Evolutionary conservation across 2,888 invertebrate species (phyloP), one percentile per base, ranked within the genome.

Genomic region (Slavum lentiscoides): DNA sequence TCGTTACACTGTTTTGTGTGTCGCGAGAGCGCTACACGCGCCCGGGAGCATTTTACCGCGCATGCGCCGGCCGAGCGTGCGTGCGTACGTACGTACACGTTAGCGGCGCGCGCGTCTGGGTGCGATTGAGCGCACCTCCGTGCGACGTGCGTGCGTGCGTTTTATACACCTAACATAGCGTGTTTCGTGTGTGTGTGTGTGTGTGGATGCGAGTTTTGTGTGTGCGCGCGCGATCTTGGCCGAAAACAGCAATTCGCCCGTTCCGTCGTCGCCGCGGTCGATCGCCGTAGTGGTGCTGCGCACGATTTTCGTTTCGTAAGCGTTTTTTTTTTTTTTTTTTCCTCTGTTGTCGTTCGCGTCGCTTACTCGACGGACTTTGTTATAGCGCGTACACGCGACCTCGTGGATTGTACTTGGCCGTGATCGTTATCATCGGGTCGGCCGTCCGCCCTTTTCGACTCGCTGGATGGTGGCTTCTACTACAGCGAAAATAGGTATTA

Each of bases 381-480:
- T 15, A 39, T 4, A 4, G 30, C 62, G n/a, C 21, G 37, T 17
- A 37, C 23, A 55, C 66, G 55, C 37, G 43, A 9, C 7, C 43
- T 9, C 8, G 23, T 8, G 30, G 1, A 30, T 30, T 49, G 21
- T 21, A 21, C 8, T 21, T 1, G 21, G 73, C 49, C 43, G 43
- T 43, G 8, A 9, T 37, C 21, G 49, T 73, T 74, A 53, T 74
- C 53, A 64, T 74, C 53, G 74, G 64, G 75, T 58, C 55, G 39
- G 53, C 23, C 74, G 58, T 37, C 66, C 74, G 74, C 67, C 58
- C 75, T 75, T n/a, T 9, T 4, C 4, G 30, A 30, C 2, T 30
- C 1, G 30, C 30, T 30, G 2, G 30, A 30, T 30, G 30, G 1
- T 30, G 30, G 30, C 4, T 30, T 30, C 30, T 30, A 59, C 7